These are phyloP conservation scores for Tetramorium alpestre DNA, from an alignment of 1,140 invertebrate species.

Conservation along the genomic window DNA sequence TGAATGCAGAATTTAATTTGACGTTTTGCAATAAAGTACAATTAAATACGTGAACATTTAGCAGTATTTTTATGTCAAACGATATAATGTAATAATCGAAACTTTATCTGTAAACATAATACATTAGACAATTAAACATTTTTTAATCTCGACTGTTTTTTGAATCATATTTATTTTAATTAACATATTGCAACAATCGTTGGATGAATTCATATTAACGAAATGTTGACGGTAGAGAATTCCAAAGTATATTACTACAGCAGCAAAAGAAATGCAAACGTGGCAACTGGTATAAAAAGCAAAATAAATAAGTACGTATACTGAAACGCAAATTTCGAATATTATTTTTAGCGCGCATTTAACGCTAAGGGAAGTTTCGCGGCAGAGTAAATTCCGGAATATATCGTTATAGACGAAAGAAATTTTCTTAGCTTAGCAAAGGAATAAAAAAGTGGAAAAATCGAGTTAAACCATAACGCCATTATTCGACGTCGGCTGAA, in stretches of 20 bases:
- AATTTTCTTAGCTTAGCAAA: constrained; percentile 35
- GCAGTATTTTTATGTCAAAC: background rate
- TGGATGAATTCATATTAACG: background rate
- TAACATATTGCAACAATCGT: background rate
- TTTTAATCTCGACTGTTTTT: background rate
- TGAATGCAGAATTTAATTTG: background rate
- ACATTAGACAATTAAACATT: background rate
- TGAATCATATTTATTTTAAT: background rate
- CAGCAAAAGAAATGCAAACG: constrained; percentile 5
- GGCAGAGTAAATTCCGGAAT: constrained; percentile 26
- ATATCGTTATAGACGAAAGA: constrained; percentile 39
- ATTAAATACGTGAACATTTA: background rate
- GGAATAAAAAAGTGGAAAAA: background rate
- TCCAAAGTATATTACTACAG: background rate
- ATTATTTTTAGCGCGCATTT: constrained; percentile 43
- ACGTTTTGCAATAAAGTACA: background rate
- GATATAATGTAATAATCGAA: background rate
- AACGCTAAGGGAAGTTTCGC: constrained; percentile 11
- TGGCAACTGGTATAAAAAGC: background rate
- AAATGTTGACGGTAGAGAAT: background rate
- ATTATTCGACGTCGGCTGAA: constrained; percentile 22
- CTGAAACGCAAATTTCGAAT: constrained; percentile 23
- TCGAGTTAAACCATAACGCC: constrained; percentile 32
- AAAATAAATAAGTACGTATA: background rate
- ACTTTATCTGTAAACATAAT: background rate